Percentiles rank a stretch among this genome's conserved stretches.
Evolutionary conservation across 2,113 vertebrate species (phyloP).

Genomic region (Grus americana): DNA sequence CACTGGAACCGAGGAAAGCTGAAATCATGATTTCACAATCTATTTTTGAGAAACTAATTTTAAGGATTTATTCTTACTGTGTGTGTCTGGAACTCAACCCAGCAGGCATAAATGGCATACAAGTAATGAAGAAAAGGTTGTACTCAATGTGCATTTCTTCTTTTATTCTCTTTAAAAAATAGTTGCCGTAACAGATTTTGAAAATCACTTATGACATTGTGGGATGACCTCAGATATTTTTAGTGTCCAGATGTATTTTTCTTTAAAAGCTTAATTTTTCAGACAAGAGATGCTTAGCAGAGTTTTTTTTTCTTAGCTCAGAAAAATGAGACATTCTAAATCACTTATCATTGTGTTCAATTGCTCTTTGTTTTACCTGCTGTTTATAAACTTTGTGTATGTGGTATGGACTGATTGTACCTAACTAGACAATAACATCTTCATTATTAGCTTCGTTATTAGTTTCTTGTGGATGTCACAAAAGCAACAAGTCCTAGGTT

Average conservation of each 20-base stretch:
- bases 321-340: neutral
- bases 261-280: neutral
- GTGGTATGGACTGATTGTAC: neutral
- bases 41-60: neutral
- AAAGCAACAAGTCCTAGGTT: neutral
- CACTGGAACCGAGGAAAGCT: neutral
- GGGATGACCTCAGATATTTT: neutral
- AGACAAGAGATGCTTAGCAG: neutral
- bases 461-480: neutral
- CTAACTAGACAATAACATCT: neutral
- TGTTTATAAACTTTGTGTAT: neutral
- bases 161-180: neutral
- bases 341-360: neutral
- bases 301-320: neutral
- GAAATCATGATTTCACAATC: neutral
- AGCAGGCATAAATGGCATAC: neutral
- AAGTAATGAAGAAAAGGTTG: neutral
- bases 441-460: neutral
- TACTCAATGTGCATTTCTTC: too few relatives aligned
- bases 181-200: neutral
- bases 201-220: neutral
- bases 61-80: neutral
- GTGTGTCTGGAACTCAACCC: neutral
- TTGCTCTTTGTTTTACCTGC: neutral
- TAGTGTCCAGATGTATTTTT: neutral